Evolutionary conservation across 2,888 invertebrate species (phyloP).

Genomic region (Cabera pusaria): DNA sequence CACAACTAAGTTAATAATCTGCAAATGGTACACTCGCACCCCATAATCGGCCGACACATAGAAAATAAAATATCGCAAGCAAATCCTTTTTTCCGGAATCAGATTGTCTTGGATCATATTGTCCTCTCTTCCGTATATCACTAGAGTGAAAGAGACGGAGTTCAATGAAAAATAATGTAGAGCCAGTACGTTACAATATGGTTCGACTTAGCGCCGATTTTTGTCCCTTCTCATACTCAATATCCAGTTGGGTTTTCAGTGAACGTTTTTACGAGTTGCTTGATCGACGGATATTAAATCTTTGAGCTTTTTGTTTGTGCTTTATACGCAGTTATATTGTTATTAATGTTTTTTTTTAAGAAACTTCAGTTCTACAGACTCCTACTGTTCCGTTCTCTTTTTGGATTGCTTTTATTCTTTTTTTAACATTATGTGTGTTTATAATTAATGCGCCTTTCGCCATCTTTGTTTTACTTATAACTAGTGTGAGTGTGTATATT

Average conservation of each 20-base stretch:
- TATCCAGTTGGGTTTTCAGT: background rate
- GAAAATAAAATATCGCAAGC: slow-evolving; percentile 3
- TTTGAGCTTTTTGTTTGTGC: no score
- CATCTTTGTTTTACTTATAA: no score
- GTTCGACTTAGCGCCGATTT: slow-evolving; percentile 2
- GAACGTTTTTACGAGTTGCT: background rate
- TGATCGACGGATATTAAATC: no score
- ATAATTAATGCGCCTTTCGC: no score
- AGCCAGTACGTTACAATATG: slow-evolving; percentile 3
- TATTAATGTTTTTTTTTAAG: no score
- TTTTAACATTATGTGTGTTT: no score
- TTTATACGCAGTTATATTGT: no score
- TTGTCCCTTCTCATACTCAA: slow-evolving; percentile 6
- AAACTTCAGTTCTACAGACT: no score
- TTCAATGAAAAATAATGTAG: slow-evolving; percentile 6
- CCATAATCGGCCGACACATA: slow-evolving; percentile 9
- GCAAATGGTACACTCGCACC: slow-evolving; percentile 2
- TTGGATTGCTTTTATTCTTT: no score
- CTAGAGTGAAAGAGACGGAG: slow-evolving; percentile 4
- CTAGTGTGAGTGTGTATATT: no score
- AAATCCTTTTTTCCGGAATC: slow-evolving; percentile 9
- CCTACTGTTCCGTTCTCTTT: no score
- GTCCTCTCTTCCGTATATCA: background rate
- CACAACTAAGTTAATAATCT: background rate
- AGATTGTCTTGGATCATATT: slow-evolving; percentile 1